Evolutionary conservation across 2,113 vertebrate species (phyloP), one percentile per base, ranked within the genome.

Genomic region (Elephas maximus): DNA sequence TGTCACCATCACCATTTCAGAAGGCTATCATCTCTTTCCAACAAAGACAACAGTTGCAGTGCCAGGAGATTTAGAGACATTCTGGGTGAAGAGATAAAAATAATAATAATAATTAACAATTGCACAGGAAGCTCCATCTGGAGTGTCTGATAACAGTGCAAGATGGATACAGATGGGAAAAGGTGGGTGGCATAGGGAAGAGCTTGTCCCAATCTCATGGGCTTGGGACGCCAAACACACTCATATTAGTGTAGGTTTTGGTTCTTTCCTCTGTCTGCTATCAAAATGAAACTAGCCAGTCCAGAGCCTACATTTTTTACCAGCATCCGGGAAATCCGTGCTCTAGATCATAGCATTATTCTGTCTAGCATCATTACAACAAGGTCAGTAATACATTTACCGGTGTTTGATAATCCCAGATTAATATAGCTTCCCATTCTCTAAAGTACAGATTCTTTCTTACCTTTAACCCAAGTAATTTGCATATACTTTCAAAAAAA

Each of bases 101-200:
- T 96, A 97, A 97, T 97, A 97, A 97, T 95, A 96, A 97, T 93
- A 97, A 97, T 97, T 94, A 96, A 89, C 96, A 78, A 94, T 89
- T 81, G 81, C 85, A 57, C 84, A 93, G 91, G 94, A 95, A 97
- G 93, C 95, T 97, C 96, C 94, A 98, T 98, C 97, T 97, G 97
- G 96, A 86, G 87, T 0, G 1, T 95, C 92, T 98, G 95, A 90
- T 97, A 96, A 78, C 96, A 95, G 94, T 65, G 90, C 92, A 95
- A 94, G 94, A 96, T 24, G 57, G 93, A 51, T 96, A 79, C 97
- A 98, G 98, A 98, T 97, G 97, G 97, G 87, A 63, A 96, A 95
- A 97, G 90, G 98, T 98, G 96, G 98, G 97, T 95, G 97, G 97
- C 77, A 65, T 76, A 91, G 96, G 23, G 92, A 85, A 97, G 95